phyloP scores from a whole-genome alignment of 2,888 invertebrate species.

The Phalangium opilio region DNA sequence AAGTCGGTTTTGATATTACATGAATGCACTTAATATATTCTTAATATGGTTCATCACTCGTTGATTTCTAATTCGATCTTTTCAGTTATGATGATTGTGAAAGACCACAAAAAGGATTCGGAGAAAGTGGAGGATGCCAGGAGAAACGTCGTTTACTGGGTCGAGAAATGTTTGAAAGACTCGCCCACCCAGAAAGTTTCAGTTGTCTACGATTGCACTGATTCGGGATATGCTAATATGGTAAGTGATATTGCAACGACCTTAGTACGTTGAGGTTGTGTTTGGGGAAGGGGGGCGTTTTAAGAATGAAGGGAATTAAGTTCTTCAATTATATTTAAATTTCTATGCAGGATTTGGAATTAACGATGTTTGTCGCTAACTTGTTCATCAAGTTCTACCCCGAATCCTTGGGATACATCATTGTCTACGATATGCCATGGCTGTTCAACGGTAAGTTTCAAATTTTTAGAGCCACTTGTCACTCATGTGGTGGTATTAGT shows the following conservation, averaged over 20 bases:
- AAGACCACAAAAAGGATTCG: slow-evolving; percentile 35
- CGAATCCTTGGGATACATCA: slow-evolving; percentile 27
- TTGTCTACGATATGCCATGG: slow-evolving; percentile 3
- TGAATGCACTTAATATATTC: no score
- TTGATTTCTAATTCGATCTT: no score
- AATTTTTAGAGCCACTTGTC: no score
- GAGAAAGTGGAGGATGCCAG: slow-evolving; percentile 59
- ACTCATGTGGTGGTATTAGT: no score
- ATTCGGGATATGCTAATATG: slow-evolving; percentile 68
- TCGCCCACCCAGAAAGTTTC: slow-evolving; percentile 59
- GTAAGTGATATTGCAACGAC: no score
- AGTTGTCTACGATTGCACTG: slow-evolving; percentile 77
- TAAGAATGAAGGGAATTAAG: no score
- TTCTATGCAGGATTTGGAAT: slow-evolving; percentile 58
- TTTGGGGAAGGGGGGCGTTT: no score
- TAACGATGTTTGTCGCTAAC: slow-evolving; percentile 68
- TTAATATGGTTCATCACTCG: no score
- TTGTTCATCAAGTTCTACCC: slow-evolving; percentile 81
- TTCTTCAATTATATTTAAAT: background rate
- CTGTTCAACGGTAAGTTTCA: slow-evolving; percentile 37
- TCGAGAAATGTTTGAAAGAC: slow-evolving; percentile 49
- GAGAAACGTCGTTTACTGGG: slow-evolving; percentile 66
- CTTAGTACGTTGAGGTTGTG: no score
- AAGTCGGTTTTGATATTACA: no score
- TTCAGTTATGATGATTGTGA: no score